A percentile compares a stretch with the other conserved stretches of the same genome.
Conservation (phyloP, 37 sponge, comb jelly and placozoan species). For the Geodia barretti region DNA sequence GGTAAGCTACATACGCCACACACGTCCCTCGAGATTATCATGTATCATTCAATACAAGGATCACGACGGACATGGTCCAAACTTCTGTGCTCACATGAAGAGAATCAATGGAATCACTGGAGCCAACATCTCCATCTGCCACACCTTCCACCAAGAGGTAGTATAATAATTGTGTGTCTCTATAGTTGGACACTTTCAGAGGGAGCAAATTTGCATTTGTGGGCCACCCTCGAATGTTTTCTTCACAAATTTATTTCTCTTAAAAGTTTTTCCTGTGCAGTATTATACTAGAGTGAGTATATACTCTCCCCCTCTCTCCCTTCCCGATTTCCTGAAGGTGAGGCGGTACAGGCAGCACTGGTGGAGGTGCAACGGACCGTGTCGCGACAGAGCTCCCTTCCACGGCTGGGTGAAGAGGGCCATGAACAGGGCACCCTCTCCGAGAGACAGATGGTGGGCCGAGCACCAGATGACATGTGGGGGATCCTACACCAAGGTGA, state of each 20-base stretch:
- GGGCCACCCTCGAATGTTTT: too few relatives aligned
- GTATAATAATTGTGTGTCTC: too few relatives aligned
- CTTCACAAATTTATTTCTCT: neutral
- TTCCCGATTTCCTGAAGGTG: constrained; percentile 46
- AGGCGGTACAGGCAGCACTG: constrained; percentile 84
- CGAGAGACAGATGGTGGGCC: constrained; percentile 89
- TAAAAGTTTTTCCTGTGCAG: neutral
- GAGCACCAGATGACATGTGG: constrained; percentile 83
- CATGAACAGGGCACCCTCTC: constrained; percentile 94
- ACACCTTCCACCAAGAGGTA: constrained; percentile 96
- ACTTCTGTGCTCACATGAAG: constrained; percentile 90
- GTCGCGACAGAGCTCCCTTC: constrained; percentile 83
- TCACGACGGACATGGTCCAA: constrained; percentile 94
- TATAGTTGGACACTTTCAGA: too few relatives aligned
- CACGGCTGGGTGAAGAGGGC: constrained; percentile 89
- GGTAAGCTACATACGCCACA: constrained; percentile 34
- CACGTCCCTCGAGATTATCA: neutral
- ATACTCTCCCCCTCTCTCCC: neutral
- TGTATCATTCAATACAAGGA: constrained; percentile 51
- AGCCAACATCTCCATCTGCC: constrained; percentile 94
- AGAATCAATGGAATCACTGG: constrained; percentile 85
- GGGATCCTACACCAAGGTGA: constrained; percentile 80
- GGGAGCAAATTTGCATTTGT: too few relatives aligned
- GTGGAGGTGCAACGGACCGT: constrained; percentile 97
- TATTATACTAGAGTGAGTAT: neutral